Percentiles rank a stretch among this genome's conserved stretches.
Evolutionary conservation across 2,888 invertebrate species (phyloP).

Genomic region (Clusia tigrina): DNA sequence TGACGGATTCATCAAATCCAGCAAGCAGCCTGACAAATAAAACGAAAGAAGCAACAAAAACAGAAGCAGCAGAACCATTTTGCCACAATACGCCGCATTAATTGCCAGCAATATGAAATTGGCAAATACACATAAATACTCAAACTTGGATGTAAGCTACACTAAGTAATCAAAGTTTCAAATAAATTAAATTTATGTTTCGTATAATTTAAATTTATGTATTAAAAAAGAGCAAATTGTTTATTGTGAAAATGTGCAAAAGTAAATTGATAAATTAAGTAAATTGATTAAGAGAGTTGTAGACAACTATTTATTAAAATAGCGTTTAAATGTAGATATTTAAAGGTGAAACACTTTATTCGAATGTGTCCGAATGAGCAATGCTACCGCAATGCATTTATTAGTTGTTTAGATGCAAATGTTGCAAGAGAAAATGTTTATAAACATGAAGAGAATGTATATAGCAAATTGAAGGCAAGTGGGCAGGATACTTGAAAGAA

Average conservation of each 20-base stretch:
- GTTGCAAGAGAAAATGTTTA: slow-evolving; percentile 1
- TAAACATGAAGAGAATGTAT: slow-evolving; percentile 25
- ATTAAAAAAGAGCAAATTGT: no score
- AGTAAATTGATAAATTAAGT: no score
- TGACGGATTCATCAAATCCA: slow-evolving; percentile 51
- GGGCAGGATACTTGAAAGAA: neutral
- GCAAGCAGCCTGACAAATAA: slow-evolving; percentile 29
- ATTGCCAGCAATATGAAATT: slow-evolving; percentile 17
- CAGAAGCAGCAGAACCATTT: slow-evolving; percentile 38
- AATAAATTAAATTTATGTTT: no score
- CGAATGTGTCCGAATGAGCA: no score
- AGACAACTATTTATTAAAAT: no score
- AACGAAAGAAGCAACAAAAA: slow-evolving; percentile 30
- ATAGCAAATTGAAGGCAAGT: slow-evolving; percentile 13
- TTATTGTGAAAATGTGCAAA: no score
- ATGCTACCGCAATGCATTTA: slow-evolving; percentile 42
- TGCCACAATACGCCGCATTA: slow-evolving; percentile 50
- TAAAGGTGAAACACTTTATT: no score
- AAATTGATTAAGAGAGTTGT: no score
- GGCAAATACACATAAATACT: slow-evolving; percentile 24
- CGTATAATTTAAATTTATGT: no score
- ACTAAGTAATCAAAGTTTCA: no score
- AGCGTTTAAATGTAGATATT: no score
- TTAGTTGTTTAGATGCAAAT: slow-evolving; percentile 29
- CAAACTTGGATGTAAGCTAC: no score